These are phyloP conservation scores for Onthophagus taurus DNA, from an alignment of 1,140 invertebrate genomes.

Conservation along the genomic window DNA sequence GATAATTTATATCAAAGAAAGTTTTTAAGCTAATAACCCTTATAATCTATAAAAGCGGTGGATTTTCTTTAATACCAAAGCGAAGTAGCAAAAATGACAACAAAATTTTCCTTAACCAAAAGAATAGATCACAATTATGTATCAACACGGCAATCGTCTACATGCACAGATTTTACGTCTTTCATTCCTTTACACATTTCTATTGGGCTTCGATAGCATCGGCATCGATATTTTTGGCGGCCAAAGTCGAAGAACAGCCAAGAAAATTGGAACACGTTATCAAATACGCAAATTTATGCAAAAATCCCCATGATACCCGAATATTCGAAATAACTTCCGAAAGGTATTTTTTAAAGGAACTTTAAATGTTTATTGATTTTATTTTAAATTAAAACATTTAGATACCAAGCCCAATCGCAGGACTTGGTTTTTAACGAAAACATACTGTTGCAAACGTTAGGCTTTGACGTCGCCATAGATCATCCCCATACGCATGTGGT, in stretches of 20 bases:
- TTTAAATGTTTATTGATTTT: not conserved
- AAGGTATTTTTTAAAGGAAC: slow-evolving; percentile 32
- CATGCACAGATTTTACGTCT: slow-evolving; percentile 96
- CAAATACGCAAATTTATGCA: slow-evolving; percentile 75
- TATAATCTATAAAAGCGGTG: no score
- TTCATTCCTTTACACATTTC: slow-evolving; percentile 81
- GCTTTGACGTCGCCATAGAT: slow-evolving; percentile 93
- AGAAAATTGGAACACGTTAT: slow-evolving; percentile 94
- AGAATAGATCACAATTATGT: slow-evolving; percentile 70
- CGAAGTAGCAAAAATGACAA: no score
- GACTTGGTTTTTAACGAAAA: slow-evolving; percentile 95
- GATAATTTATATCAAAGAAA: no score
- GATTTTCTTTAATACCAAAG: no score
- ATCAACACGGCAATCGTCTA: slow-evolving; percentile 97
- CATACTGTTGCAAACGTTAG: slow-evolving; percentile 88
- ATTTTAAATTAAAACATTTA: slow-evolving; percentile 20
- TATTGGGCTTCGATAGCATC: slow-evolving; percentile 73
- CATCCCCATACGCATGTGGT: slow-evolving; percentile 97
- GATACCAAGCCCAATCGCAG: slow-evolving; percentile 70
- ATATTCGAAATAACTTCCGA: slow-evolving; percentile 61
- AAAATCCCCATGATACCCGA: slow-evolving; percentile 30
- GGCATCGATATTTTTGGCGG: slow-evolving; percentile 86
- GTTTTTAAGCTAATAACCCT: no score
- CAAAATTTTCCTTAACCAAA: slow-evolving; percentile 15
- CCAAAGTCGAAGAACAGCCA: slow-evolving; percentile 96